Conservation (phyloP, 2,888 invertebrate genomes). For the Metalampra italica region DNA sequence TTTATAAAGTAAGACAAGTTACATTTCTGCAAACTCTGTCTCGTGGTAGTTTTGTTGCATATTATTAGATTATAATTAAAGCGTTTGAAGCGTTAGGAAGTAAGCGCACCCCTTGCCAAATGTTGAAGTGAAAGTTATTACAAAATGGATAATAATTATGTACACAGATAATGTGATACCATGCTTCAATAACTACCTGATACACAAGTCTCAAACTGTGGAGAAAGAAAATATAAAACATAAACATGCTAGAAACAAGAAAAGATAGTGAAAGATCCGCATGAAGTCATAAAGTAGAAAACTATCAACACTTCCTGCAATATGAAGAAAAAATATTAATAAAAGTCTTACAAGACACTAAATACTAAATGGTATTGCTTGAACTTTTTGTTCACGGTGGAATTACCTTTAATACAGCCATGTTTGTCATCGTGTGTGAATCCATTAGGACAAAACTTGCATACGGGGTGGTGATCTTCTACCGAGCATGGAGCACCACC, state of each 20-base stretch:
- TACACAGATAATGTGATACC: conserved; percentile 56
- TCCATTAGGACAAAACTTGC: conserved; percentile 97
- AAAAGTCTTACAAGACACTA: conserved; percentile 64
- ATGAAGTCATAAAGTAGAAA: conserved; percentile 69
- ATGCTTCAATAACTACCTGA: conserved; percentile 71
- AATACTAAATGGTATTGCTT: conserved; percentile 55
- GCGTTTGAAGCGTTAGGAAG: conserved; percentile 55
- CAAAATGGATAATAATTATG: conserved; percentile 43
- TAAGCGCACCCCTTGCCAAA: conserved; percentile 55
- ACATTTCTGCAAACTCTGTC: conserved; percentile 69
- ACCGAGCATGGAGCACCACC: conserved; percentile 95
- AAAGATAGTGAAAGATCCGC: conserved; percentile 66
- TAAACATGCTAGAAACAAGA: conserved; percentile 70
- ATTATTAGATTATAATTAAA: conserved; percentile 47
- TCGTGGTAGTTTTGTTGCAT: conserved; percentile 73
- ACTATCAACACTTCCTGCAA: conserved; percentile 76
- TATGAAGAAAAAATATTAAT: conserved; percentile 76
- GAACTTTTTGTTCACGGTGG: conserved; percentile 41
- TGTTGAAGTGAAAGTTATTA: conserved; percentile 48
- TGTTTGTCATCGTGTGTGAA: conserved; percentile 94
- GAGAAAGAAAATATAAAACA: conserved; percentile 53
- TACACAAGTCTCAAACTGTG: conserved; percentile 66
- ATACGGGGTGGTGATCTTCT: conserved; percentile 95
- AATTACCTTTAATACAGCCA: conserved; percentile 97
- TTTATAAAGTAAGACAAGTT: conserved; percentile 44